Evolutionary conservation across 2,888 invertebrate species (phyloP).

Genomic region (Thymelicus sylvestris): DNA sequence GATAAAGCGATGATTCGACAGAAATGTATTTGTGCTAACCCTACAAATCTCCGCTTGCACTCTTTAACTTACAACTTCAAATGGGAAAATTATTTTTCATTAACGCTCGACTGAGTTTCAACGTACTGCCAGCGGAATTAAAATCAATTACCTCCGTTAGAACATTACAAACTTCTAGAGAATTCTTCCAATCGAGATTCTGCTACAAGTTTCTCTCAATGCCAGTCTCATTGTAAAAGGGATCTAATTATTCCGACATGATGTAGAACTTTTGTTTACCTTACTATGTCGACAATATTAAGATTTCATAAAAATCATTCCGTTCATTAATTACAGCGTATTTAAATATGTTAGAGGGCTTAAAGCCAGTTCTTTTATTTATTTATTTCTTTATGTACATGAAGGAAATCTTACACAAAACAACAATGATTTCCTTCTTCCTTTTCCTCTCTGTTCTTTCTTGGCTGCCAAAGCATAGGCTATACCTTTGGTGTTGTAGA

Average conservation of each 20-base stretch:
- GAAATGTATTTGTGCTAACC: conserved; percentile 16
- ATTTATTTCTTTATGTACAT: too few relatives aligned
- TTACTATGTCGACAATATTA: too few relatives aligned
- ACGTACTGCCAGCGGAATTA: conserved; percentile 70
- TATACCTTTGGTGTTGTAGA: too few relatives aligned
- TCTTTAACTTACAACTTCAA: conserved; percentile 67
- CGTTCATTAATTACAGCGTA: too few relatives aligned
- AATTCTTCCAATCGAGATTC: conserved; percentile 55
- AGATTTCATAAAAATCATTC: too few relatives aligned
- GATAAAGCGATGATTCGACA: background rate
- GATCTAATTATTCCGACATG: conserved; percentile 10
- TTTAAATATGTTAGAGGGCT: too few relatives aligned
- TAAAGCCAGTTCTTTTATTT: too few relatives aligned
- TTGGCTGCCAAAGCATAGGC: too few relatives aligned
- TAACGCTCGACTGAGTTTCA: conserved; percentile 69
- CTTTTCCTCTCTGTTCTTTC: too few relatives aligned
- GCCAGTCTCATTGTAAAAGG: conserved; percentile 19
- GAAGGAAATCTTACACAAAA: too few relatives aligned
- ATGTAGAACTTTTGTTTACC: background rate
- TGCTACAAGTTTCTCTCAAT: conserved; percentile 56
- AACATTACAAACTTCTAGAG: conserved; percentile 66
- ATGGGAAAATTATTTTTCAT: conserved; percentile 78
- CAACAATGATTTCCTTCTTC: too few relatives aligned
- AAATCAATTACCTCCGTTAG: conserved; percentile 75
- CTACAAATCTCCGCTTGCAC: conserved; percentile 39